phyloP scores from a whole-genome alignment of 2,888 invertebrate genomes.

The Cosmopolites sordidus region DNA sequence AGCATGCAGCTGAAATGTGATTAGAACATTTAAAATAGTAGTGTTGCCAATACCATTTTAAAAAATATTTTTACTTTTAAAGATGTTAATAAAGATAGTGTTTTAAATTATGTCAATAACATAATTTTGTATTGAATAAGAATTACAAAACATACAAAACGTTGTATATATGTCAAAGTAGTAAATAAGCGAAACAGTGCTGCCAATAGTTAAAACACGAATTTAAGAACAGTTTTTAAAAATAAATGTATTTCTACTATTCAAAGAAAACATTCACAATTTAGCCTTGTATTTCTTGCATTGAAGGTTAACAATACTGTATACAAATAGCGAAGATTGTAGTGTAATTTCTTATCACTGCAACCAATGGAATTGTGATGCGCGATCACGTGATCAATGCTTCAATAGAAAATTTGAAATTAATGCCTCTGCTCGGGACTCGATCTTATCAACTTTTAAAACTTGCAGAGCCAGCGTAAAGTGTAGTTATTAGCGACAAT shows the following conservation, averaged over 20 bases:
- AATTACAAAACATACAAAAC: no score
- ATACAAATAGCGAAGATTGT: neutral
- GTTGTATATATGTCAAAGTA: no score
- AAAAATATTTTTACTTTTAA: no score
- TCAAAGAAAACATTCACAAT: slow-evolving; percentile 7
- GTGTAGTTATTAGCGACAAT: slow-evolving; percentile 9
- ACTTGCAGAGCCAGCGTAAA: neutral
- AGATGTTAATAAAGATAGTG: no score
- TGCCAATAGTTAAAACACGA: neutral
- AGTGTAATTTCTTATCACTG: slow-evolving; percentile 4
- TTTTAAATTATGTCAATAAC: no score
- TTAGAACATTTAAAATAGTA: neutral
- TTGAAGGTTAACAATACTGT: slow-evolving; percentile 7
- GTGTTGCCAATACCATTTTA: neutral
- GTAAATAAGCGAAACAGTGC: neutral
- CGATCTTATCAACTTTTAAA: slow-evolving; percentile 20
- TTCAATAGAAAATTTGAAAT: slow-evolving; percentile 12
- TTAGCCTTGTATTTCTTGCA: slow-evolving; percentile 8
- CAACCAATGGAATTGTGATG: slow-evolving; percentile 5
- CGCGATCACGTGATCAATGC: slow-evolving; percentile 9
- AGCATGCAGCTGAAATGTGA: neutral
- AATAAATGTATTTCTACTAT: neutral
- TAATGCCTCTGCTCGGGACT: slow-evolving; percentile 13
- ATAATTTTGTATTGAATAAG: no score
- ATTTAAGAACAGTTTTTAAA: no score